A percentile compares a stretch with the other conserved stretches of the same genome.
These are phyloP conservation scores for Cygnus atratus DNA, from an alignment of 2,113 vertebrate genomes.

Conservation along the genomic window DNA sequence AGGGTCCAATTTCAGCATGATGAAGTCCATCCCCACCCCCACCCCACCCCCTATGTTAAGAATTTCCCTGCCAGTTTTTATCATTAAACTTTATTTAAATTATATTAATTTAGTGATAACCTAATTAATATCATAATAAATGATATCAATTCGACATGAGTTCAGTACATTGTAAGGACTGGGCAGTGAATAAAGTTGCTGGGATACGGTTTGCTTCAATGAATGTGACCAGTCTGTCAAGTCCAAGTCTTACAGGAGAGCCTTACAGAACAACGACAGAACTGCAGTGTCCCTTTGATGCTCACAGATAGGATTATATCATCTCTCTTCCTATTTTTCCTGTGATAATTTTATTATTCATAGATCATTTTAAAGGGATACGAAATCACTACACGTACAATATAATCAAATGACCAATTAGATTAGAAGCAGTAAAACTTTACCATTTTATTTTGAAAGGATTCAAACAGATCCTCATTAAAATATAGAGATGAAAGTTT, in stretches of 20 bases:
- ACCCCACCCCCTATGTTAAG: neutral
- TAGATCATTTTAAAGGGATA: neutral
- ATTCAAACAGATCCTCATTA: conserved; percentile 1
- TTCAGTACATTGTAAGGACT: neutral
- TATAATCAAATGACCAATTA: conserved; percentile 7
- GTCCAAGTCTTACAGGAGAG: neutral
- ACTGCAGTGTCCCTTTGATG: neutral
- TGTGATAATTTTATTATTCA: neutral
- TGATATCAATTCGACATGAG: neutral
- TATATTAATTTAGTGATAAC: neutral
- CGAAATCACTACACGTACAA: neutral
- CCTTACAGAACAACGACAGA: neutral
- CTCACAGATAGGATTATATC: neutral
- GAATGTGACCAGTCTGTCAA: neutral
- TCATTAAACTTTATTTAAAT: neutral
- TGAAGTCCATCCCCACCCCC: too few relatives aligned
- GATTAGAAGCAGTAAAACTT: conserved; percentile 9
- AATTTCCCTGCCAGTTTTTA: neutral
- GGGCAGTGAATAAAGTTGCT: neutral
- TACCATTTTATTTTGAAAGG: neutral
- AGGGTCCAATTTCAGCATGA: neutral
- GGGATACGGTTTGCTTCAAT: neutral
- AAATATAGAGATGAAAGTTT: conserved; percentile 32
- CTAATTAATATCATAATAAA: neutral
- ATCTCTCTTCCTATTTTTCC: neutral